Base-by-base conservation (phyloP, 2,797 vertebrate species). In the Cyprinella venusta region DNA sequence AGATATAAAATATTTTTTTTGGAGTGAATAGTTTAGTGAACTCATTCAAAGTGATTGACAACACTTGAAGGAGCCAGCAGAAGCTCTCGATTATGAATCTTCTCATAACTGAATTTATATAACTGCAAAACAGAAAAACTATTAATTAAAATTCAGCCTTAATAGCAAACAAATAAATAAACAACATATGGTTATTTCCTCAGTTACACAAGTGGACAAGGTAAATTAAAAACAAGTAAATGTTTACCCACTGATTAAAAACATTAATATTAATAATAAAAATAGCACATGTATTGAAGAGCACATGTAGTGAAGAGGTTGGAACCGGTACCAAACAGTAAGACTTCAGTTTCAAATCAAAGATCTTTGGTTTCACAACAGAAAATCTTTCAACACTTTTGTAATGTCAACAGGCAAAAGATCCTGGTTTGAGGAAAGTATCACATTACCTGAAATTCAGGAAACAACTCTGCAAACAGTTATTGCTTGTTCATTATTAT, bases 351-450 rank as follows among this genome's bases (percentile, higher is more conserved):
- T 24, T 24, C 18, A 59, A 38, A 24, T n/a, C 38, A 77, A 18
- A 64, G 52, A 50, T 64, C 40, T 64, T 74, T 63, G 54, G 40
- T 72, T 72, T 45, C 40, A n/a, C 79, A 71, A 70, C 65, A 38
- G 21, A 38, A 6, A 59, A 42, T 24, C 33, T 80, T 16, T 30
- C 4, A 45, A 50, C 61, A 36, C 40, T 8, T 16, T 19, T 2
- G 33, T 19, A 50, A 69, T 61, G 19, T 24, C 10, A 56, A 61
- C 4, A 40, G 13, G 21, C 19, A 65, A n/a, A 42, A 69, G 9
- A 26, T 69, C 79, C 24, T 12, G 2, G 4, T 59, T 56, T 45
- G 65, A 45, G 42, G 40, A 21, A 64, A 74, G 80, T 52, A 54
- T n/a, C 16, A 4, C 16, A 65, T 52, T 40, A 64, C 69, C 59